Evolutionary conservation across 2,797 vertebrate genomes (phyloP), one percentile per base, ranked within the genome.

Genomic region (Petrocephalus schoutedeni): DNA sequence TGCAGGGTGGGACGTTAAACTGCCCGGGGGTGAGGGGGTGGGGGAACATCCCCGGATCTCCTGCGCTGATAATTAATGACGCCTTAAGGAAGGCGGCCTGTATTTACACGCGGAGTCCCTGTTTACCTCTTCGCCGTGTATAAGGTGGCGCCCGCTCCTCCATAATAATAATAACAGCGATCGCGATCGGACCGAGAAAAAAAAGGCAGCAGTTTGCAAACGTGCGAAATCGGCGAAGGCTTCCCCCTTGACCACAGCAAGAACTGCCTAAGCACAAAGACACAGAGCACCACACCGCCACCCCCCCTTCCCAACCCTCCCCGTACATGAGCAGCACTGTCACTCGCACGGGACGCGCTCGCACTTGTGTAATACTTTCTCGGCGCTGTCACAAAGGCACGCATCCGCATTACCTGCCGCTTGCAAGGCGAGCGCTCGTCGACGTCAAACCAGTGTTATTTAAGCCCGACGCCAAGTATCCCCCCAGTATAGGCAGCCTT

Each of bases 211-310:
- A 54, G 80, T 32, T 32, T 64, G 0, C 14, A 88, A 90, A 85
- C 74, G 87, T 90, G 87, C 67, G 32, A 19, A 32, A 19, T 64
- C 61, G 58, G 0, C 67, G 0, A 4, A 87, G 32, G 85, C 36
- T 32, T 89, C 12, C 57, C 51, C 14, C 58, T 54, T 85, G 80
- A 77, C 59, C 56, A 56, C 89, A 0, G 83, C 5, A 0, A 6
- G 88, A 92, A 88, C 91, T 8, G 89, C 89, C 91, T 92, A 91
- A 82, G 92, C 93, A 94, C 94, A 94, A 92, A 94, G 93, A 90
- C 93, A 90, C 91, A 90, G 90, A 85, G 89, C 91, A 90, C 91
- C 91, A 91, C 91, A 36, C 87, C 87, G 56, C 83, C 89, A 61
- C 54, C 41, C 83, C 90, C 91, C 90, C 88, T 89, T 87, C 88